These are phyloP conservation scores for Hippopotamyrus pictus DNA, from an alignment of 2,797 vertebrate species.

Conservation along the genomic window DNA sequence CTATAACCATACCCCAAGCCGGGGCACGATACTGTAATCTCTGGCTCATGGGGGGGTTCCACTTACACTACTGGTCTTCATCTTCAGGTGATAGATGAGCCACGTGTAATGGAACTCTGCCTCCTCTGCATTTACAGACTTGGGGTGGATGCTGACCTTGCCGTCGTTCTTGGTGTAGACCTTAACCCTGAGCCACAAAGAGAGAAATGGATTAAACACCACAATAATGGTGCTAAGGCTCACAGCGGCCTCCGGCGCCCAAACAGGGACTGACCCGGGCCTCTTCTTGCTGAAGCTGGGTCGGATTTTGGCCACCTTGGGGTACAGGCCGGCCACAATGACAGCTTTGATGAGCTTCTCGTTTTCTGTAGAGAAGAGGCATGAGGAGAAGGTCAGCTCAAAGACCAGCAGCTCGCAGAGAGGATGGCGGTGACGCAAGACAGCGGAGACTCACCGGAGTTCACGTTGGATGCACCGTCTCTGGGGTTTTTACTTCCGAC, in stretches of 20 bases:
- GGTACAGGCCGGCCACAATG: constrained; percentile 93
- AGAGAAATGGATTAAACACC: not conserved
- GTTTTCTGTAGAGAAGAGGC: constrained; percentile 65
- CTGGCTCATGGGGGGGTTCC: not conserved
- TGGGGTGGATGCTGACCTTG: constrained; percentile 88
- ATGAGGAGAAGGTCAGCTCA: not conserved
- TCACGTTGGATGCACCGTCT: constrained; percentile 83
- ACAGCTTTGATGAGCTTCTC: constrained; percentile 96
- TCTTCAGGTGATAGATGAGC: constrained; percentile 98
- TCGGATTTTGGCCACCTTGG: constrained; percentile 93
- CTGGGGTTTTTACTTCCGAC: constrained; percentile 80
- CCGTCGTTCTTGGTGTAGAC: constrained; percentile 92
- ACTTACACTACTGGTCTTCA: constrained; percentile 91
- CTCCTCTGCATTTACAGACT: constrained; percentile 92
- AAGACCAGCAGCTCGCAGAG: too few relatives aligned
- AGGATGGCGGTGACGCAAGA: not conserved
- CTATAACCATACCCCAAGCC: not conserved
- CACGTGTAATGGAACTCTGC: constrained; percentile 83
- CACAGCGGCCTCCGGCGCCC: not conserved
- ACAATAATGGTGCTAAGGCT: not conserved
- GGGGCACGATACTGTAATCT: not conserved
- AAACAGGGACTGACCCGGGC: constrained; percentile 71
- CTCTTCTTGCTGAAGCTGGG: constrained; percentile 80
- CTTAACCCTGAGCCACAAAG: constrained; percentile 66
- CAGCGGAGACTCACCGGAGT: constrained; percentile 68